phyloP scores from a whole-genome alignment of 2,888 invertebrate species.

The Xanthorhoe spadicearia region DNA sequence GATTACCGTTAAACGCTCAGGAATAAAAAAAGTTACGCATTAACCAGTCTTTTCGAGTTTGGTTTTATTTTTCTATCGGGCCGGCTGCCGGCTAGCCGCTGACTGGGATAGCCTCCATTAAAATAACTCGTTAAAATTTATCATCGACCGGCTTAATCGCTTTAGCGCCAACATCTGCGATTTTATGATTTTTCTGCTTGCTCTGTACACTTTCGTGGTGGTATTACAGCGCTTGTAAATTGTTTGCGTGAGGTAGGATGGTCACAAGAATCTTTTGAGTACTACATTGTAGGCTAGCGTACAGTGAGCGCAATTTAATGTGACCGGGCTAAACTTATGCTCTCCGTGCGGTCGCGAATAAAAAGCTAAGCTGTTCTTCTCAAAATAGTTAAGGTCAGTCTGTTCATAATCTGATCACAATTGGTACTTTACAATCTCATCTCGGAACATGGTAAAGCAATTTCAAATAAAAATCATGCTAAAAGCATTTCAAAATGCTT shows the following conservation, averaged over 20 bases:
- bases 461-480: too few relatives aligned
- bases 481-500: too few relatives aligned
- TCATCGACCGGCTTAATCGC: constrained; percentile 85
- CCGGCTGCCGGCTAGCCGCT: constrained; percentile 80
- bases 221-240: constrained; percentile 79
- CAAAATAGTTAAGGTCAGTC: too few relatives aligned
- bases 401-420: too few relatives aligned
- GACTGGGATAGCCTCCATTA: constrained; percentile 84
- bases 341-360: too few relatives aligned
- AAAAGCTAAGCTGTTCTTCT: too few relatives aligned
- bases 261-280: constrained; percentile 26
- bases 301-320: too few relatives aligned
- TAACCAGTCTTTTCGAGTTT: constrained; percentile 75
- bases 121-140: constrained; percentile 86
- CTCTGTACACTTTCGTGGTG: constrained; percentile 80
- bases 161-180: constrained; percentile 84
- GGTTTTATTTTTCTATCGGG: constrained; percentile 82
- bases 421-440: too few relatives aligned
- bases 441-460: too few relatives aligned
- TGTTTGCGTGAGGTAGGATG: constrained; percentile 68
- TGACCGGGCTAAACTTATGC: too few relatives aligned
- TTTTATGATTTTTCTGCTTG: constrained; percentile 85
- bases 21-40: constrained; percentile 67
- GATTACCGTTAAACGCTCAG: constrained; percentile 52
- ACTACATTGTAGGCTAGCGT: background rate